phyloP scores from a whole-genome alignment of 2,888 invertebrate species.

The Caenorhabditis auriculariae region DNA sequence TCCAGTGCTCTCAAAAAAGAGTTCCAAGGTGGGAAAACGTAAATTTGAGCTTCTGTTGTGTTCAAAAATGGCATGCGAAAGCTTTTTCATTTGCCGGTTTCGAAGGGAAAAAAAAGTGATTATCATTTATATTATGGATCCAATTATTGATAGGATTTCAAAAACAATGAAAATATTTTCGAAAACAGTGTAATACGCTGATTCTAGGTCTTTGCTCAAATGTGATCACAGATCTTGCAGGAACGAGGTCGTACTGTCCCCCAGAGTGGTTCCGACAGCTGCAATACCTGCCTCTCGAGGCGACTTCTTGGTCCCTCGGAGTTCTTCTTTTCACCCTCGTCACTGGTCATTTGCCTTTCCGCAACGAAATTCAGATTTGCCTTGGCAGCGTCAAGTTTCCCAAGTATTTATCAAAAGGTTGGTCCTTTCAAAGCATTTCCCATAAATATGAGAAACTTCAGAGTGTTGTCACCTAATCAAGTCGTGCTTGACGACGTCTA shows the following conservation, averaged over 20 bases:
- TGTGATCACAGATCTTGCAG: conserved; percentile 9
- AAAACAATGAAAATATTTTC: too few species aligned
- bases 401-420: conserved; percentile 37
- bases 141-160: too few species aligned
- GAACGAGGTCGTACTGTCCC: conserved; percentile 56
- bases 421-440: not conserved
- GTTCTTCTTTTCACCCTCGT: conserved; percentile 56
- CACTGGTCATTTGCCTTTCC: conserved; percentile 50
- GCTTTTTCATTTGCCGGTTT: not conserved
- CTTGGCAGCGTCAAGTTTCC: conserved; percentile 55
- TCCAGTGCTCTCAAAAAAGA: conserved; percentile 53
- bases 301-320: conserved; percentile 88
- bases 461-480: conserved; percentile 41
- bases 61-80: not conserved
- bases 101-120: not conserved
- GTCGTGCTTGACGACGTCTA: conserved; percentile 42
- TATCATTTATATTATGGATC: not conserved
- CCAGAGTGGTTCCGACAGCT: conserved; percentile 59
- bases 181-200: too few species aligned
- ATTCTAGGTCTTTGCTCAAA: not conserved
- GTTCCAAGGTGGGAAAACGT: conserved; percentile 41
- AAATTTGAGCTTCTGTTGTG: not conserved
- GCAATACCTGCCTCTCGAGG: conserved; percentile 54
- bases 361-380: conserved; percentile 58
- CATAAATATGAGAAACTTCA: not conserved